phyloP scores from a whole-genome alignment of 2,888 invertebrate species.

The Drosophila picticornis region DNA sequence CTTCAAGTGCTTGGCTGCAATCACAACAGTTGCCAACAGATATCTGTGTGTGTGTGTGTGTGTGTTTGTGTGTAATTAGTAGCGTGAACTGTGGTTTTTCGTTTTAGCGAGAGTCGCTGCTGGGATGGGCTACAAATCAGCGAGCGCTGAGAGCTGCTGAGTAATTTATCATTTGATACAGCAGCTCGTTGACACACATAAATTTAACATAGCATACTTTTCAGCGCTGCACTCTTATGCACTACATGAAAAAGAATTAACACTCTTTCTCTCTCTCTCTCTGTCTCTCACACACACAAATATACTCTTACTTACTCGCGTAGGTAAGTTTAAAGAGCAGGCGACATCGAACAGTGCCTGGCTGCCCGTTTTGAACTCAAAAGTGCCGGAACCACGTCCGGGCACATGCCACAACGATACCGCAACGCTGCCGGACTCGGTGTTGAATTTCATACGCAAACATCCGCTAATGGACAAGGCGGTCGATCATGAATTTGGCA shows the following conservation, averaged over 20 bases:
- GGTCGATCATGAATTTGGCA: conserved; percentile 96
- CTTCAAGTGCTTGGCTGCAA: conserved; percentile 44
- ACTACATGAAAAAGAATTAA: conserved; percentile 36
- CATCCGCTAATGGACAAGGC: conserved; percentile 99
- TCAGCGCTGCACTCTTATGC: conserved; percentile 51
- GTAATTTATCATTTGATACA: conserved; percentile 61
- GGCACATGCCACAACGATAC: conserved; percentile 98
- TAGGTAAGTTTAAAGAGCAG: conserved; percentile 94
- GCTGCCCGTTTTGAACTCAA: conserved; percentile 96
- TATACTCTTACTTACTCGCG: neutral
- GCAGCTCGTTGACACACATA: conserved; percentile 69
- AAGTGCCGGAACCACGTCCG: conserved; percentile 96
- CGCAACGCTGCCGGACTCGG: conserved; percentile 94
- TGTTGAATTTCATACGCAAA: conserved; percentile 97
- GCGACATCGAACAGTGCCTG: conserved; percentile 96
- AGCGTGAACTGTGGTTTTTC: conserved; percentile 33
- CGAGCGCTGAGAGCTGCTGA: conserved; percentile 32
- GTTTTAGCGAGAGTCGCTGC: conserved; percentile 12
- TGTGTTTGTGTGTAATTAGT: conserved; percentile 60
- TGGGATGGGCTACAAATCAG: conserved; percentile 68
- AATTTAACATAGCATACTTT: conserved; percentile 71
- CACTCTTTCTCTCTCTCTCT: conserved; percentile 1
- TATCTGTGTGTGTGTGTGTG: conserved; percentile 2
- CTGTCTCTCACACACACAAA: neutral
- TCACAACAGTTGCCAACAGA: conserved; percentile 5